Evolutionary conservation across 2,797 vertebrate species (phyloP), one percentile per base, ranked within the genome.

Genomic region (Alauda arvensis): DNA sequence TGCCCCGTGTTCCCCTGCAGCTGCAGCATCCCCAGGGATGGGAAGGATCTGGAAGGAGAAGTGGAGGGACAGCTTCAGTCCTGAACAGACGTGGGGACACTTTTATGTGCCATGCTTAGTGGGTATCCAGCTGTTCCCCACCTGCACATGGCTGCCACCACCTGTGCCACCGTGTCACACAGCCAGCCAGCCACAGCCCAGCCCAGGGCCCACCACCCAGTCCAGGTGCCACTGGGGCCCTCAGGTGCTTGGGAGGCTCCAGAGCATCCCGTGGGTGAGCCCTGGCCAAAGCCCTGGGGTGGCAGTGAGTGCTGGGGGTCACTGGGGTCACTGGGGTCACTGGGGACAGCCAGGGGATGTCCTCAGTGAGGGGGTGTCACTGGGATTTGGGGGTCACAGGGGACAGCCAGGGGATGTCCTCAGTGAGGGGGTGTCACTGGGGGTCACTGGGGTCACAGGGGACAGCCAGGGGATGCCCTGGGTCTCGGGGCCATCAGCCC

Each of bases 1-100:
- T 51, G 29, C 24, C 42, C 57, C 2, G 0, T 2, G 10, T 37
- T 15, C 49, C 20, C 8, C 1, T 1, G 4, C 21, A 29, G 15
- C 48, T 26, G 18, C 0, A 18, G 16, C 29, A 21, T 3, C 55
- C 20, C 40, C 26, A 51, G 16, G n/a, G 13, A 5, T 3, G 16
- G 42, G 21, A 51, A 25, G 20, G 39, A 42, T 48, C 31, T 21
- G 4, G 39, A 51, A 53, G 28, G 37, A 37, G 51, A 57, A 52
- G 40, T 7, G 25, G 21, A 3, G 1, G 6, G 23, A 6, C 2
- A 8, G 46, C 18, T 60, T 62, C 49, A 40, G 34, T 12, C 23
- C 40, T 7, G 14, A 46, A 9, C 33, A 60, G 25, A 8, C 2
- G 5, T 10, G 55, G 40, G 40, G 31, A 31, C 8, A 1, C 16